Evolutionary conservation across 1,140 invertebrate species (phyloP), one percentile per base, ranked within the genome.

Genomic region (Pemphigus obesinymphae): DNA sequence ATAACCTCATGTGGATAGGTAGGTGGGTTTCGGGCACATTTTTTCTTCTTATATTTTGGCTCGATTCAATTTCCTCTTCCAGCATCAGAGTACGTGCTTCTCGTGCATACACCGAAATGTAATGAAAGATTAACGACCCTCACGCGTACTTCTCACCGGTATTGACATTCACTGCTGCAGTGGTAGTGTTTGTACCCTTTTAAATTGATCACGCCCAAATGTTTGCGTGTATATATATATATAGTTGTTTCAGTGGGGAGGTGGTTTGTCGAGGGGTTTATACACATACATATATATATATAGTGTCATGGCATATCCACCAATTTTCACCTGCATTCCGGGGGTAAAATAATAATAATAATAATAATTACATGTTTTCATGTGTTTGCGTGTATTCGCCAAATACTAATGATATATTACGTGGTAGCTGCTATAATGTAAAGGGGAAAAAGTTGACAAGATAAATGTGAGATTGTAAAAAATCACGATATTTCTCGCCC

Each of bases 401-500:
- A n/a, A n/a, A n/a, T 8, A 15, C 26, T 7, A 48, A 48, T 48
- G 7, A 29, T 31, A 29, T 7, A 29, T 13, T 15, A 1, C 58
- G 58, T 61, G 17, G 6, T 26, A 26, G 29, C 15, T 15, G 31
- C 15, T 26, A 6, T 26, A 13, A 15, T 1, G 17, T 29, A 17
- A 26, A 26, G 13, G 58, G 5, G 6, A 2, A 10, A 70, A 53
- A 53, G 61, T 29, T n/a, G 34, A 70, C 63, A 82, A 82, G 63
- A 68, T 53, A 82, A 53, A 82, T 66, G 82, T n/a, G 40, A 43
- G 50, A 58, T 48, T 31, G 53, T 61, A 23, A 26, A 13, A 61
- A 61, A 78, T 75, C 82, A 83, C 68, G 55, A 68, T 82, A 37
- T 61, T 43, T 37, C 37, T 63, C 58, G 29, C 34, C 17, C 31